Base-by-base conservation (phyloP, 2,797 vertebrate species). In the Pipistrellus kuhlii region DNA sequence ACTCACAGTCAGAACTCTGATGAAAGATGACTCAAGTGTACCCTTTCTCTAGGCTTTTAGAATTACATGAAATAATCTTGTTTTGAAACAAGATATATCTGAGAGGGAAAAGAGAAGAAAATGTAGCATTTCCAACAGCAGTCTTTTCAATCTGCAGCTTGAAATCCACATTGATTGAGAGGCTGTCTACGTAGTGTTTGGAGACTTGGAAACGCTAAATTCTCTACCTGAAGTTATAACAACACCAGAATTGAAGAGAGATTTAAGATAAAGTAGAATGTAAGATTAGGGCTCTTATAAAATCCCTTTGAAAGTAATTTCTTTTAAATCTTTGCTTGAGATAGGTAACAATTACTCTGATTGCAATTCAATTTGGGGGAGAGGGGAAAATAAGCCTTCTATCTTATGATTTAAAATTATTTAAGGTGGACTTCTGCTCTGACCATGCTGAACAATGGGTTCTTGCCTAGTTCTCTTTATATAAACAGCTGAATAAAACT, bases 51-150 rank as follows among this genome's bases (percentile, higher is more conserved):
- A 78, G 46, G 46, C 7, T 51, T 72, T 91, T 82, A 83, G 15
- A 46, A 44, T 76, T 94, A 71, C 69, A 83, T 21, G 30, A 94
- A 86, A 78, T 75, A 73, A 71, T 30, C 35, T 85, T 93, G 5
- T 15, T 80, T 85, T 91, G 66, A 85, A 93, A 35, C 51, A 62
- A 75, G 18, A 80, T 78, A 3, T 59, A n/a, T 62, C 53, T 77
- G 44, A 78, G 77, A 91, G 38, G 88, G 55, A 84, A 93, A 94
- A 73, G 46, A 78, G 35, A 88, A 92, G 68, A 77, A 53, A 96
- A 89, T 46, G 5, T 7, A 73, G 8, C 12, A 44, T 88, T 85
- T 90, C 30, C 85, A 77, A 41, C 9, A 83, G 17, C 1, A 51
- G 44, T 30, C 13, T 85, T 94, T 92, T 57, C 46, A 44, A 0